These are phyloP conservation scores for Nudaria mundana DNA, from an alignment of 2,888 invertebrate genomes.

Conservation along the genomic window DNA sequence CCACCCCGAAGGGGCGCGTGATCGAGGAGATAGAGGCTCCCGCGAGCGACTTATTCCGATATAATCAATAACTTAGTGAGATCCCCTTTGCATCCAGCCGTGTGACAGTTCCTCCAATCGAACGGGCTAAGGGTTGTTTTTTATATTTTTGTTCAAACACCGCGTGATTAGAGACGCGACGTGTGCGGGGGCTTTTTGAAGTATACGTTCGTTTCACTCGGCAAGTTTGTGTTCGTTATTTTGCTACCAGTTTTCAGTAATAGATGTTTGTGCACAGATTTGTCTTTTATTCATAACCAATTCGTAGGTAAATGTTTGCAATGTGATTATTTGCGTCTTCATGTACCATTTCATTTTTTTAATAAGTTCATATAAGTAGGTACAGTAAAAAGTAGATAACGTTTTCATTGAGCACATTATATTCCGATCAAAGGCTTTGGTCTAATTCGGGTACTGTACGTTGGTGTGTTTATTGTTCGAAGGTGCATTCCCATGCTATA, in stretches of 20 bases:
- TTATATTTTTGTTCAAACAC: conserved; percentile 75
- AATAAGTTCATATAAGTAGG: not conserved
- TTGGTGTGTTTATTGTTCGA: too few relatives aligned
- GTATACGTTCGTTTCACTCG: conserved; percentile 65
- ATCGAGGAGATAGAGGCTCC: conserved; percentile 49
- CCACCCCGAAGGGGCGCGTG: conserved; percentile 41
- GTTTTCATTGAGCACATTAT: not conserved
- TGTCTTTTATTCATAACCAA: conserved; percentile 44
- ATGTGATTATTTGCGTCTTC: conserved; percentile 15
- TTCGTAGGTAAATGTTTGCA: conserved; percentile 50
- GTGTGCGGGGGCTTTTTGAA: conserved; percentile 61
- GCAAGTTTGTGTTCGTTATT: conserved; percentile 48
- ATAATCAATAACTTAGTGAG: conserved; percentile 82
- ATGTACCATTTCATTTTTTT: conserved; percentile 12
- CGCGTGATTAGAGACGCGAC: conserved; percentile 71
- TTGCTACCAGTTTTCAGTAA: conserved; percentile 55
- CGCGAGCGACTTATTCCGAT: conserved; percentile 79
- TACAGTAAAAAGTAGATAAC: too few relatives aligned
- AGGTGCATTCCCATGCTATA: too few relatives aligned
- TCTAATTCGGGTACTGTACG: too few relatives aligned
- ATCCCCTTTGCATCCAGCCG: conserved; percentile 80
- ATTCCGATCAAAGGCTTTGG: too few relatives aligned
- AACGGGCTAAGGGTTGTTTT: conserved; percentile 62
- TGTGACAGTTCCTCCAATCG: conserved; percentile 78
- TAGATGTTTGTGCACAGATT: conserved; percentile 60